Percentiles rank a stretch among this genome's conserved stretches.
phyloP scores from a whole-genome alignment of 2,797 vertebrate genomes.

The Sebastes glaucus region DNA sequence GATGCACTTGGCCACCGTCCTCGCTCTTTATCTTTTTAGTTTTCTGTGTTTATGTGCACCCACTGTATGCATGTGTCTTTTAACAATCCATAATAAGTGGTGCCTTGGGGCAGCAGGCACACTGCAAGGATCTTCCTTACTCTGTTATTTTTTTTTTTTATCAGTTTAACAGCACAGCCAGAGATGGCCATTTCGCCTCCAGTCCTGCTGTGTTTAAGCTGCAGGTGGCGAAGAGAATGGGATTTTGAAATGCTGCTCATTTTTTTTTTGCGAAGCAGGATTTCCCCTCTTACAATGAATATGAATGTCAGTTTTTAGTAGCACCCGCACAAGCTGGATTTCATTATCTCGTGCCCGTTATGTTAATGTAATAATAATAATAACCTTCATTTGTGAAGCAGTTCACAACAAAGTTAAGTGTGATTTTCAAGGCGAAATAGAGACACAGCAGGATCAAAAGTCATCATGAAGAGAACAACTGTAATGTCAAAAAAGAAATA shows the following conservation, averaged over 20 bases:
- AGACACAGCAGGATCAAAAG: neutral
- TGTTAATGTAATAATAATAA: constrained; percentile 11
- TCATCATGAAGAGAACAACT: neutral
- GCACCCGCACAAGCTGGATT: neutral
- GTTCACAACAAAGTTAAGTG: constrained; percentile 4
- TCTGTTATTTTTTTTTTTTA: constrained; percentile 22
- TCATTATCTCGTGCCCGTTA: constrained; percentile 1
- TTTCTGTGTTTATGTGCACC: neutral
- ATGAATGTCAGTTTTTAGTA: constrained; percentile 30
- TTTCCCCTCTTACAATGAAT: constrained; percentile 26
- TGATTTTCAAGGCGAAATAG: neutral
- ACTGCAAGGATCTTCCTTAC: constrained; percentile 41
- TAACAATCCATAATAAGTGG: constrained; percentile 49
- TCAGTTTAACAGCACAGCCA: constrained; percentile 54
- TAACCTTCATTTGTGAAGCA: constrained; percentile 2
- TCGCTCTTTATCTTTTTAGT: constrained; percentile 15
- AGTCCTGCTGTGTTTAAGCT: constrained; percentile 59
- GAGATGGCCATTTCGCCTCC: constrained; percentile 37
- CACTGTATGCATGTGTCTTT: constrained; percentile 12
- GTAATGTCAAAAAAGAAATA: neutral
- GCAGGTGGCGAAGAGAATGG: constrained; percentile 54
- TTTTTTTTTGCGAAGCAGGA: constrained; percentile 1
- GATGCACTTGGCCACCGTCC: neutral
- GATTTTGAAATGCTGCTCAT: constrained; percentile 42
- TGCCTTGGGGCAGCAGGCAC: constrained; percentile 37